Evolutionary conservation across 2,888 invertebrate genomes (phyloP).

Genomic region (Phaedon cochleariae): DNA sequence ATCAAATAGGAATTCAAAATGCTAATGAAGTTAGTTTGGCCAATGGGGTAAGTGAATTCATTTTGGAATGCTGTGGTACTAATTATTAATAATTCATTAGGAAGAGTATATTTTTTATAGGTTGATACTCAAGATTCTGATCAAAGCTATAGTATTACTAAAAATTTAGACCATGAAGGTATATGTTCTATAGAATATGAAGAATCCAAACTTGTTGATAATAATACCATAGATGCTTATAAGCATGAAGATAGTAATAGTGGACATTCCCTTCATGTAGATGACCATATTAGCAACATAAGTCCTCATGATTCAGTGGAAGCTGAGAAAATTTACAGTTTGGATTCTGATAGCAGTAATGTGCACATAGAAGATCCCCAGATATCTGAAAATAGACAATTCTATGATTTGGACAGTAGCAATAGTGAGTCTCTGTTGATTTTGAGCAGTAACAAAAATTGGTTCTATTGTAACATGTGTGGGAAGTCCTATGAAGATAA

Average conservation of each 20-base stretch:
- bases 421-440: conserved; percentile 26
- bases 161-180: conserved; percentile 3
- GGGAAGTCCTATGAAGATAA: conserved; percentile 57
- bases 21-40: conserved; percentile 22
- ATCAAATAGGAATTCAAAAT: conserved; percentile 40
- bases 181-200: conserved; percentile 28
- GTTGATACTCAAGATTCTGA: background rate
- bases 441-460: conserved; percentile 29
- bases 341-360: conserved; percentile 23
- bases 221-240: conserved; percentile 14
- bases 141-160: conserved; percentile 9
- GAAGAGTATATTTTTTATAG: background rate
- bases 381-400: conserved; percentile 28
- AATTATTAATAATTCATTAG: background rate
- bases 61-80: background rate
- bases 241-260: conserved; percentile 35
- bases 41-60: conserved; percentile 32
- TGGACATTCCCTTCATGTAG: conserved; percentile 28
- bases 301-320: conserved; percentile 21
- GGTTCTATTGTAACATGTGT: conserved; percentile 60
- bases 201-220: conserved; percentile 19
- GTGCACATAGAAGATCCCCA: conserved; percentile 30
- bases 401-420: conserved; percentile 28
- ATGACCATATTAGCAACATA: conserved; percentile 29
- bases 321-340: conserved; percentile 31